Evolutionary conservation across 1,140 invertebrate species (phyloP).

Genomic region (Trichonephila clavata): DNA sequence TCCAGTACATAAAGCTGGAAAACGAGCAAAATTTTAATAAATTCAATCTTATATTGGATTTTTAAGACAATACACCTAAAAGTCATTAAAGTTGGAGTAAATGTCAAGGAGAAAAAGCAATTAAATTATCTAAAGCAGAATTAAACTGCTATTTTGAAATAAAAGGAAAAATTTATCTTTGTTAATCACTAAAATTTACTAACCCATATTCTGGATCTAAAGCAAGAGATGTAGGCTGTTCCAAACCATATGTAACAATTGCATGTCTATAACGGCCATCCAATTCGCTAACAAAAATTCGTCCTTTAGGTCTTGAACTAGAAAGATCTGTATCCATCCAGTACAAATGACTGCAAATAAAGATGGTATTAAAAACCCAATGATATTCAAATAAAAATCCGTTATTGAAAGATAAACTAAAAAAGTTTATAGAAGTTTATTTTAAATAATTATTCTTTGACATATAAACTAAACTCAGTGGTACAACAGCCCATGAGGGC

Average conservation of each 20-base stretch:
- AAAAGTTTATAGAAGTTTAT: too few species aligned
- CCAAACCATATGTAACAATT: conserved; percentile 85
- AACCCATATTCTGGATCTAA: conserved; percentile 89
- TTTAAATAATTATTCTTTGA: too few species aligned
- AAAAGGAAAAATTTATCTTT: not conserved
- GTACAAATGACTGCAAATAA: conserved; percentile 89
- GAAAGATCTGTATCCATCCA: conserved; percentile 92
- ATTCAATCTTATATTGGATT: too few species aligned
- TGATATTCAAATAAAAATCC: too few species aligned
- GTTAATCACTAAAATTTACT: not conserved
- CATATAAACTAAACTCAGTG: too few species aligned
- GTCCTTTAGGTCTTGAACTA: conserved; percentile 84
- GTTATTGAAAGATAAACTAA: too few species aligned
- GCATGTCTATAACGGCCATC: conserved; percentile 94
- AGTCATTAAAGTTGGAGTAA: too few species aligned
- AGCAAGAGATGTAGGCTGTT: conserved; percentile 91
- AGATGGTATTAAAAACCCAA: not conserved
- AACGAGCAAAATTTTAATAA: not conserved
- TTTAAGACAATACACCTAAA: too few species aligned
- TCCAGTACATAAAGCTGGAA: conserved; percentile 92
- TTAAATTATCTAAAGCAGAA: not conserved
- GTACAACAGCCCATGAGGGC: too few species aligned
- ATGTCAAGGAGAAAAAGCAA: not conserved
- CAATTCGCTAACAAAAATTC: conserved; percentile 91
- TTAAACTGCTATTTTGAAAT: not conserved